These are phyloP conservation scores for Bombus affinis DNA, from an alignment of 1,140 invertebrate genomes.

Conservation along the genomic window DNA sequence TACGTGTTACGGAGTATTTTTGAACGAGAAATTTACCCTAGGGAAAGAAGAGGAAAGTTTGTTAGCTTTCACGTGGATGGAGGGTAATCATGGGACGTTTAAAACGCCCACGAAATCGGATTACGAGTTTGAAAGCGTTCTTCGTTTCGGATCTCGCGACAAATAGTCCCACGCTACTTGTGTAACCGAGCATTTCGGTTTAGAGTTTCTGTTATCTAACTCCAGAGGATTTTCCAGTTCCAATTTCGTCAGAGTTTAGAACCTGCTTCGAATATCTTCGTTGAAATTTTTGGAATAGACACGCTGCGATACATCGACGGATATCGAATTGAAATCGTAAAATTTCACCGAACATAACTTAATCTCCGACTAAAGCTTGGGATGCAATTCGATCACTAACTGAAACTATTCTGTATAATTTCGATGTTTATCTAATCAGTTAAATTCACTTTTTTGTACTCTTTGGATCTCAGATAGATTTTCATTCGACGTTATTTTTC, in stretches of 20 bases:
- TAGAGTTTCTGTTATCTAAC: background rate
- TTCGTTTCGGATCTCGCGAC: background rate
- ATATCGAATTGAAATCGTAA: background rate
- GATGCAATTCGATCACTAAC: too few species aligned
- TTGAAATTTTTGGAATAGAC: background rate
- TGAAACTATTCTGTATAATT: background rate
- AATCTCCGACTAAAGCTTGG: background rate
- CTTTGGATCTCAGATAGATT: background rate
- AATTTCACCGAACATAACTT: background rate
- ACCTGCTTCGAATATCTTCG: background rate
- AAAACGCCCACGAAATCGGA: conserved; percentile 19
- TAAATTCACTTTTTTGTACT: background rate
- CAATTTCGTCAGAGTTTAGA: background rate
- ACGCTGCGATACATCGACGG: too few species aligned
- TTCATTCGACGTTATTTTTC: background rate
- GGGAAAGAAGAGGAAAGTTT: background rate
- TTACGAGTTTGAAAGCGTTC: conserved; percentile 23
- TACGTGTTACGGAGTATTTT: background rate
- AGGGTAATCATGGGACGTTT: background rate
- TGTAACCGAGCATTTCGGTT: background rate
- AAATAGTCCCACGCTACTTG: conserved; percentile 23
- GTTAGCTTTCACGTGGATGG: background rate
- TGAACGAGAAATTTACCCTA: background rate
- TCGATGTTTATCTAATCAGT: background rate
- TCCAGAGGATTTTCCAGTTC: background rate